phyloP scores from a whole-genome alignment of 1,140 invertebrate genomes.

The Lycorma delicatula region DNA sequence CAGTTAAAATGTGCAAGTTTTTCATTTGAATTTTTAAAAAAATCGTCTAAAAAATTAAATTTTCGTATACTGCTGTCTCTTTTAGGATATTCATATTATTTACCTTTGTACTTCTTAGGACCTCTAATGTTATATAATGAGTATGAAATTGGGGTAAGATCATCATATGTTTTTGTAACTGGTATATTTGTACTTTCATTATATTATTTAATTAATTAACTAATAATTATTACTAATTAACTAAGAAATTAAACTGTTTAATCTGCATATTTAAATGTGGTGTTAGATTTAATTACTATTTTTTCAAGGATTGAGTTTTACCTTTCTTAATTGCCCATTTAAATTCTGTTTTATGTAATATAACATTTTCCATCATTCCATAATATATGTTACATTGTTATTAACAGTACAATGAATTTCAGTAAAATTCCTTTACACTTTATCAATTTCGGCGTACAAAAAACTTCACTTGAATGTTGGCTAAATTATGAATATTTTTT shows the following conservation, averaged over 20 bases:
- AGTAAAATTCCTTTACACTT: too few relatives aligned
- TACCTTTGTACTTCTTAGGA: constrained; percentile 67
- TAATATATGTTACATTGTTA: too few relatives aligned
- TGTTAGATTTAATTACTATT: constrained; percentile 8
- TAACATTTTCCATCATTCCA: too few relatives aligned
- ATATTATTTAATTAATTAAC: too few relatives aligned
- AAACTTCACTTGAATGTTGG: too few relatives aligned
- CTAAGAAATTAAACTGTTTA: constrained; percentile 1
- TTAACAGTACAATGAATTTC: too few relatives aligned
- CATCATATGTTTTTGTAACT: constrained; percentile 9
- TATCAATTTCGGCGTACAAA: too few relatives aligned
- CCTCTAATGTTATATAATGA: constrained; percentile 67
- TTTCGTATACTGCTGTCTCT: constrained; percentile 40
- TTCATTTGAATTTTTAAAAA: constrained; percentile 39
- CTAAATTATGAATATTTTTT: too few relatives aligned
- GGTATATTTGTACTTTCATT: constrained; percentile 17
- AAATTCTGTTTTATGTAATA: too few relatives aligned
- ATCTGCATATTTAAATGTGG: constrained; percentile 21
- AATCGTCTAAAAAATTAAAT: constrained; percentile 28
- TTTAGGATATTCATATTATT: constrained; percentile 67
- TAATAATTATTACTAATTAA: not conserved
- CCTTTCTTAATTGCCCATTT: too few relatives aligned
- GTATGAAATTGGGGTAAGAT: constrained; percentile 46
- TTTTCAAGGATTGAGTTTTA: constrained; percentile 20
- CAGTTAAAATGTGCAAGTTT: constrained; percentile 46